Evolutionary conservation across 2,797 vertebrate species (phyloP).

Genomic region (Amniataba percoides): DNA sequence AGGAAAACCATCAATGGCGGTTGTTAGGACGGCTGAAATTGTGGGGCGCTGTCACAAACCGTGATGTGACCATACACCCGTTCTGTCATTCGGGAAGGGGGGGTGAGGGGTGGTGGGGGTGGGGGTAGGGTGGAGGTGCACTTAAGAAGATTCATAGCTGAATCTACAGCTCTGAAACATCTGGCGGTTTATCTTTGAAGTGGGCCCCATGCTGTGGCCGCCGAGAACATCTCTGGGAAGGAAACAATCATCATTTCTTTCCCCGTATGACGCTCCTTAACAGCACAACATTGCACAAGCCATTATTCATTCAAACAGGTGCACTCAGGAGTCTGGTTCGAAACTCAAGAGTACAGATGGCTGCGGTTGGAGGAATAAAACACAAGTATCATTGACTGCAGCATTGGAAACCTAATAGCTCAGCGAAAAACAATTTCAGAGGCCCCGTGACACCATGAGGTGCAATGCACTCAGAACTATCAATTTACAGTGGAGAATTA

Average conservation of each 20-base stretch:
- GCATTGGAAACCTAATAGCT: constrained; percentile 65
- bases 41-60: constrained; percentile 64
- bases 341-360: constrained; percentile 58
- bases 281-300: constrained; percentile 36
- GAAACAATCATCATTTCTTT: constrained; percentile 74
- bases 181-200: constrained; percentile 63
- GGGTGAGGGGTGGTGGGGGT: no score
- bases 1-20: constrained; percentile 49
- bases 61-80: constrained; percentile 70
- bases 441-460: constrained; percentile 52
- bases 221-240: constrained; percentile 54
- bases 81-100: constrained; percentile 64
- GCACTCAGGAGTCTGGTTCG: constrained; percentile 47
- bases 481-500: constrained; percentile 75
- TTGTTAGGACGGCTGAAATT: constrained; percentile 67
- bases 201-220: constrained; percentile 56
- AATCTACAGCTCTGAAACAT: constrained; percentile 62
- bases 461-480: constrained; percentile 65
- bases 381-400: constrained; percentile 66
- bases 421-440: constrained; percentile 66
- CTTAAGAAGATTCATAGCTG: constrained; percentile 67
- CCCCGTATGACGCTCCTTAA: constrained; percentile 60
- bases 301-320: constrained; percentile 75
- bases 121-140: constrained; percentile 60
- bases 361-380: constrained; percentile 61